Evolutionary conservation across 2,888 invertebrate species (phyloP).

Genomic region (Melitaea athalia): DNA sequence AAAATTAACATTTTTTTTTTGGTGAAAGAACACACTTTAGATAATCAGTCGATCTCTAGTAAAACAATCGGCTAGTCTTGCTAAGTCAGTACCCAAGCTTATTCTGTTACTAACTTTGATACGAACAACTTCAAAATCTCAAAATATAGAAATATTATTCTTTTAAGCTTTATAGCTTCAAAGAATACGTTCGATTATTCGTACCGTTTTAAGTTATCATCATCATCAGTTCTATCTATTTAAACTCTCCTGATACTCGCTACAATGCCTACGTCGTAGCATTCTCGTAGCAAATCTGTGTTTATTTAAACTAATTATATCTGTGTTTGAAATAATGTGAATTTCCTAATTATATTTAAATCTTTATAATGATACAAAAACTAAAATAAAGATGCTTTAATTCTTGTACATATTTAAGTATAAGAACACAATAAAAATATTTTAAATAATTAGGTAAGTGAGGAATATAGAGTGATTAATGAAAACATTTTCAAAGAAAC

Average conservation of each 20-base stretch:
- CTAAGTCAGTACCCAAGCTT: constrained; percentile 28
- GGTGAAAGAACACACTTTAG: constrained; percentile 42
- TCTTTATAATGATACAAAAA: too few relatives aligned
- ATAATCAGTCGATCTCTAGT: constrained; percentile 41
- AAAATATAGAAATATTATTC: neutral
- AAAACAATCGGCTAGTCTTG: constrained; percentile 33
- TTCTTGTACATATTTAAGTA: too few relatives aligned
- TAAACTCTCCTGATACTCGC: neutral
- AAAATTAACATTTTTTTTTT: neutral
- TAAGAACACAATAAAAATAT: too few relatives aligned
- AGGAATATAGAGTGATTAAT: too few relatives aligned
- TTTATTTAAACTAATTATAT: neutral
- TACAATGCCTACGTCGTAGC: constrained; percentile 25
- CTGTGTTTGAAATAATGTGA: neutral
- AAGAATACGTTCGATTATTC: too few relatives aligned
- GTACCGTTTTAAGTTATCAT: neutral
- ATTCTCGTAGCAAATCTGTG: constrained; percentile 13
- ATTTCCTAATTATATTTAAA: too few relatives aligned
- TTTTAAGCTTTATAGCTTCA: neutral
- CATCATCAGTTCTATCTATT: neutral
- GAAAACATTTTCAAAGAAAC: too few relatives aligned
- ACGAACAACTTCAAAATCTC: neutral
- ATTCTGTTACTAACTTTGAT: constrained; percentile 31
- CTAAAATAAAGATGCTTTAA: too few relatives aligned
- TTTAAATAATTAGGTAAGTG: too few relatives aligned